These are phyloP conservation scores for Luehdorfia chinensis DNA, from an alignment of 1,140 invertebrate species.

Conservation along the genomic window DNA sequence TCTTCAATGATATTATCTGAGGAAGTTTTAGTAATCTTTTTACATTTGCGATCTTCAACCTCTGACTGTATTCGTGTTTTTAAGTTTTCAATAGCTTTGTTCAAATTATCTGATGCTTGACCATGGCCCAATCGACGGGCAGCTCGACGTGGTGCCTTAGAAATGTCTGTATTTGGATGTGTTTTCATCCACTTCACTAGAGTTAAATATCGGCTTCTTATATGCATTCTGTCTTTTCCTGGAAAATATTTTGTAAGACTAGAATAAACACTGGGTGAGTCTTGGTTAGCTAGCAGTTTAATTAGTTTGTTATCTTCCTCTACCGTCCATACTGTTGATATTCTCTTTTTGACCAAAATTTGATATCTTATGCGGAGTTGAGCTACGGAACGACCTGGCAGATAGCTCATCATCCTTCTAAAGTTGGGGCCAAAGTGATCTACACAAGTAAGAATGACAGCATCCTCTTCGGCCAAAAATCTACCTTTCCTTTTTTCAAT, in stretches of 20 bases:
- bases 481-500: slow-evolving; percentile 77
- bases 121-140: slow-evolving; percentile 52
- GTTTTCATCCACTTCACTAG: slow-evolving; percentile 58
- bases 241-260: slow-evolving; percentile 49
- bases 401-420: slow-evolving; percentile 43
- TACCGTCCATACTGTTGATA: slow-evolving; percentile 58
- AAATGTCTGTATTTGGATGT: slow-evolving; percentile 50
- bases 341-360: slow-evolving; percentile 40
- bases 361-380: slow-evolving; percentile 52
- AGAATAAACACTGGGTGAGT: slow-evolving; percentile 44
- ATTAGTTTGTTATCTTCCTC: slow-evolving; percentile 59
- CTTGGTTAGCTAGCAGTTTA: slow-evolving; percentile 55
- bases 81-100: slow-evolving; percentile 52
- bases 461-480: slow-evolving; percentile 81
- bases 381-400: slow-evolving; percentile 48
- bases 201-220: slow-evolving; percentile 51
- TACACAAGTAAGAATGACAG: slow-evolving; percentile 78
- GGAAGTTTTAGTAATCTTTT: slow-evolving; percentile 42
- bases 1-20: slow-evolving; percentile 50
- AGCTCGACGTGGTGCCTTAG: slow-evolving; percentile 49
- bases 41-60: slow-evolving; percentile 39
- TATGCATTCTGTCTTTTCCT: slow-evolving; percentile 47
- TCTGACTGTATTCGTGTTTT: slow-evolving; percentile 50
- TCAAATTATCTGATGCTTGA: slow-evolving; percentile 35
- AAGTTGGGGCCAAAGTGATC: slow-evolving; percentile 80